Percentiles rank a stretch among this genome's conserved stretches.
Evolutionary conservation across 2,888 invertebrate species (phyloP).

Genomic region (Gastracanthus pulcherrimus): DNA sequence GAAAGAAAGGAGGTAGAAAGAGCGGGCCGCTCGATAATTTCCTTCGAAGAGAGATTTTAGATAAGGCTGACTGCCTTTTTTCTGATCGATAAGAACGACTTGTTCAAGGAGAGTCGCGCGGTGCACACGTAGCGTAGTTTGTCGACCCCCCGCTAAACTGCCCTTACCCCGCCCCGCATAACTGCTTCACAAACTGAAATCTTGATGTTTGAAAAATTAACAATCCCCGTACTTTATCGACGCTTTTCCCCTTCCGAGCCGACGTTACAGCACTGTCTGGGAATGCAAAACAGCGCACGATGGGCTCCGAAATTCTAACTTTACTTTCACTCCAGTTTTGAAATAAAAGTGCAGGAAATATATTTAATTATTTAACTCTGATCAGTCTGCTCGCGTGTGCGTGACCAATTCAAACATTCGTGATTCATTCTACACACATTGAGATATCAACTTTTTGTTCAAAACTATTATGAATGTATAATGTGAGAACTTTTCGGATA

Average conservation of each 20-base stretch:
- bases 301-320: no score
- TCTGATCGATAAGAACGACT: constrained; percentile 52
- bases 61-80: constrained; percentile 49
- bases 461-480: no score
- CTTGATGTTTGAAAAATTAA: constrained; percentile 49
- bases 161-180: neutral
- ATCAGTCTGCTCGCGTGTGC: no score
- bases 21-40: constrained; percentile 43
- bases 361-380: no score
- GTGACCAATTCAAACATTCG: no score
- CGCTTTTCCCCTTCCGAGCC: neutral
- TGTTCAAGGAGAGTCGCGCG: constrained; percentile 27
- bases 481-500: no score
- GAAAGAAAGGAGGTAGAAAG: neutral
- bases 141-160: constrained; percentile 23
- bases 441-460: no score
- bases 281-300: no score
- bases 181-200: constrained; percentile 19
- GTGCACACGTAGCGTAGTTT: constrained; percentile 26
- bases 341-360: no score
- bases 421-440: no score
- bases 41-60: constrained; percentile 44
- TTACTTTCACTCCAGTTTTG: no score
- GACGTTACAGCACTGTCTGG: no score
- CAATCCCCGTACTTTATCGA: constrained; percentile 16